Conservation (phyloP, 2,888 invertebrate species). For the Drosophila leonis region DNA sequence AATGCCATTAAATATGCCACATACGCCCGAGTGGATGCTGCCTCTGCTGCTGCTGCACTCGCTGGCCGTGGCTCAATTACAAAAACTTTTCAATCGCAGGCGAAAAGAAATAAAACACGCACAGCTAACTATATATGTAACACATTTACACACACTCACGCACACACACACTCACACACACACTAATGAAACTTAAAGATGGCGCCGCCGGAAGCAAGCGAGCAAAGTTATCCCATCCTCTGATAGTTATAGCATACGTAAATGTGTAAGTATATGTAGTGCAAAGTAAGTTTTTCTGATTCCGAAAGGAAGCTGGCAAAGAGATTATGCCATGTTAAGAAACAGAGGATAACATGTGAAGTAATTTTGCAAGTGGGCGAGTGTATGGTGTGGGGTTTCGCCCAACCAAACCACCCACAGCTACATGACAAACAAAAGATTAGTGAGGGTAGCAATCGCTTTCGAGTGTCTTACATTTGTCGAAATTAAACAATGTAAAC, state of each 20-base stretch:
- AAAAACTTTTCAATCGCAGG: constrained; percentile 55
- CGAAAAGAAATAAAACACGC: constrained; percentile 48
- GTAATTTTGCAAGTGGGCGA: constrained; percentile 41
- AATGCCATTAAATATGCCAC: constrained; percentile 71
- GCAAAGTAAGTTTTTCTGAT: constrained; percentile 66
- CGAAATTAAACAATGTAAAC: constrained; percentile 81
- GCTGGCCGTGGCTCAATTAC: constrained; percentile 65
- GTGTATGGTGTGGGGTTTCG: background rate
- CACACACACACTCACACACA: constrained; percentile 59
- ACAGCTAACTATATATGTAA: constrained; percentile 1
- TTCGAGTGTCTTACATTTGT: constrained; percentile 76
- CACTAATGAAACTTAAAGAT: constrained; percentile 74
- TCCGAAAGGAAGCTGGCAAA: constrained; percentile 59
- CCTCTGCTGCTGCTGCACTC: constrained; percentile 1
- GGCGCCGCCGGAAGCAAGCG: constrained; percentile 72
- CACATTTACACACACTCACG: constrained; percentile 21
- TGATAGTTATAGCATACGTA: constrained; percentile 26
- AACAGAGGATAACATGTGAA: constrained; percentile 68
- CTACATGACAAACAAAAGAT: constrained; percentile 70
- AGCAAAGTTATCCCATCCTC: constrained; percentile 43
- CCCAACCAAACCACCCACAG: constrained; percentile 1
- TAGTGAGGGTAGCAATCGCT: constrained; percentile 70
- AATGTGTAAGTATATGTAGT: constrained; percentile 51
- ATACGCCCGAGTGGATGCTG: constrained; percentile 44
- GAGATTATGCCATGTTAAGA: constrained; percentile 77